A percentile compares a stretch with the other conserved stretches of the same genome.
These are phyloP conservation scores for Amiota mariae DNA, from an alignment of 2,888 invertebrate species.

Conservation along the genomic window DNA sequence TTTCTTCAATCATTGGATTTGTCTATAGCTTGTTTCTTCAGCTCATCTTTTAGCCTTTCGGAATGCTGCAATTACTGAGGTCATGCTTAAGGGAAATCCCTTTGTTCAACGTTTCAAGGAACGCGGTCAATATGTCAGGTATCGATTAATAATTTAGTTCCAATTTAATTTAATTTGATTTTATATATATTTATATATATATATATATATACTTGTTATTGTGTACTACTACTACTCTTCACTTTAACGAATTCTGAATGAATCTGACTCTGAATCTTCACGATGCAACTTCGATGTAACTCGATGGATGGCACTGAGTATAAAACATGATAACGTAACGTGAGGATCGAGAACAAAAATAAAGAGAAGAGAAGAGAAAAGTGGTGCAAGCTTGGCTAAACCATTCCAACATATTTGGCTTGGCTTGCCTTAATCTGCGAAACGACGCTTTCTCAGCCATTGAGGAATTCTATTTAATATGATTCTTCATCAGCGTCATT, in stretches of 20 bases:
- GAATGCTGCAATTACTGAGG: slow-evolving; percentile 82
- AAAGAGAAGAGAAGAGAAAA: too few relatives aligned
- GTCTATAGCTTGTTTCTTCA: slow-evolving; percentile 79
- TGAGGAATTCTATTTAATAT: too few relatives aligned
- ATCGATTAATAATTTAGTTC: slow-evolving; percentile 71
- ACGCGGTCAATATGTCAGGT: slow-evolving; percentile 87
- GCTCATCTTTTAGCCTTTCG: slow-evolving; percentile 75
- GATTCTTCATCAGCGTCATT: too few relatives aligned
- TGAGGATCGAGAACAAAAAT: too few relatives aligned
- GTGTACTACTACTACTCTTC: not conserved
- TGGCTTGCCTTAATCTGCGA: too few relatives aligned
- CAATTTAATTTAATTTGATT: not conserved
- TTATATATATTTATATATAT: too few relatives aligned
- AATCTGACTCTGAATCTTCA: not conserved
- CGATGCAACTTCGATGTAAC: not conserved
- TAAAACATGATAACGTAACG: too few relatives aligned
- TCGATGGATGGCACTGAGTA: too few relatives aligned
- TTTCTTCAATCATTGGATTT: slow-evolving; percentile 34
- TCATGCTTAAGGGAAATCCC: slow-evolving; percentile 78
- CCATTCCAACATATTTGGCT: too few relatives aligned
- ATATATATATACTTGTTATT: not conserved
- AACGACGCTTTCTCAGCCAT: too few relatives aligned
- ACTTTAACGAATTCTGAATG: slow-evolving; percentile 11
- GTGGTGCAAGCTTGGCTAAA: too few relatives aligned
- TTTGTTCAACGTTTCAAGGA: slow-evolving; percentile 85